Evolutionary conservation across 2,113 vertebrate genomes (phyloP).

Genomic region (Myiagra hebetior): DNA sequence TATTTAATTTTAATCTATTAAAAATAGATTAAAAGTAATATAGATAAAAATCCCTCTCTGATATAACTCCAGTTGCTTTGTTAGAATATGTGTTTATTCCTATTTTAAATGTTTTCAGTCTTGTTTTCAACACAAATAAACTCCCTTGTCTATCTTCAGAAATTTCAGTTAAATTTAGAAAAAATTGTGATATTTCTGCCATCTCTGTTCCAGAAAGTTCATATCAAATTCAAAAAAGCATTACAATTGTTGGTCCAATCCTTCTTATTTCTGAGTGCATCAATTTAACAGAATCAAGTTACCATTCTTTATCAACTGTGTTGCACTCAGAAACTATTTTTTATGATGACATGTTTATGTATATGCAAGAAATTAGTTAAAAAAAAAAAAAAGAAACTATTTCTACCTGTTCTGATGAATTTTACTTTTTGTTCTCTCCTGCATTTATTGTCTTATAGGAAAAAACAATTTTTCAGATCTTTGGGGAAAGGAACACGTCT

Average conservation of each 20-base stretch:
- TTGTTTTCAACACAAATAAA: neutral
- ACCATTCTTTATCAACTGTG: neutral
- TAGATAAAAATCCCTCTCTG: neutral
- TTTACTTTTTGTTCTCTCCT: slow-evolving; percentile 24
- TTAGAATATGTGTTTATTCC: neutral
- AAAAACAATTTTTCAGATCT: slow-evolving; percentile 23
- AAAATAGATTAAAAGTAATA: neutral
- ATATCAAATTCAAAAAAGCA: neutral
- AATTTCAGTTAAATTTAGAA: neutral
- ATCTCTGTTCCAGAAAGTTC: neutral
- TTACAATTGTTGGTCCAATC: neutral
- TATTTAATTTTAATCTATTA: no score
- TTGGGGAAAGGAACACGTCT: neutral
- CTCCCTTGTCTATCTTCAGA: neutral
- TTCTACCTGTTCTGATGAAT: neutral
- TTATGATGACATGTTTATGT: neutral
- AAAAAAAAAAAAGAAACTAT: neutral
- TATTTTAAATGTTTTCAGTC: neutral
- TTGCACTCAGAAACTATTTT: neutral
- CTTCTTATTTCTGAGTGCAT: neutral
- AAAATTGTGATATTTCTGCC: neutral
- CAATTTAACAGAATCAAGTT: neutral
- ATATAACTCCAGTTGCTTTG: neutral
- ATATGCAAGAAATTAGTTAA: neutral
- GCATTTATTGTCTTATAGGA: neutral